Evolutionary conservation across 2,888 invertebrate species (phyloP).

Genomic region (Petrolisthes cinctipes): DNA sequence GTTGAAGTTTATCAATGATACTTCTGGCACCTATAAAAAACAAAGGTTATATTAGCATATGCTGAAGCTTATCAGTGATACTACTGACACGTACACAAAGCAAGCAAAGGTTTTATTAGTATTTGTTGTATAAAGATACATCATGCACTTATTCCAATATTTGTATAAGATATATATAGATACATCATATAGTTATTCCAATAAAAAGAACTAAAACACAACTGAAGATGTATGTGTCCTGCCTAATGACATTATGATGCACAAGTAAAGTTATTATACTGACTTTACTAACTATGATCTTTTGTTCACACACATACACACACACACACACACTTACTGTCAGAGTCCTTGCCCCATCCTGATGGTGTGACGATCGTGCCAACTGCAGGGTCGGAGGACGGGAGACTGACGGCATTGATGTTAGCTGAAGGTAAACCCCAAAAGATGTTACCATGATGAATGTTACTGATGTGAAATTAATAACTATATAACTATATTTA

Average conservation of each 20-base stretch:
- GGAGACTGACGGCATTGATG: constrained; percentile 23
- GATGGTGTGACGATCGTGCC: constrained; percentile 15
- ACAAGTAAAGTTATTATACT: background rate
- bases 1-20: too few species aligned
- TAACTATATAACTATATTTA: background rate
- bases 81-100: background rate
- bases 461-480: background rate
- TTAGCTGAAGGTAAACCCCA: background rate
- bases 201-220: background rate
- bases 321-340: constrained; percentile 21
- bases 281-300: background rate
- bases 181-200: background rate
- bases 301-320: background rate
- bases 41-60: background rate
- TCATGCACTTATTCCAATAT: too few species aligned
- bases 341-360: constrained; percentile 33
- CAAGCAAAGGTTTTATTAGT: background rate
- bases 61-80: background rate
- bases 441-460: too few species aligned
- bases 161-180: background rate
- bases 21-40: too few species aligned
- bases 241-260: background rate
- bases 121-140: background rate
- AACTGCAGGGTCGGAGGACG: background rate
- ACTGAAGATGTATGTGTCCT: background rate